Base-by-base conservation (phyloP, 2,888 invertebrate species). In the Anarsia innoxiella region DNA sequence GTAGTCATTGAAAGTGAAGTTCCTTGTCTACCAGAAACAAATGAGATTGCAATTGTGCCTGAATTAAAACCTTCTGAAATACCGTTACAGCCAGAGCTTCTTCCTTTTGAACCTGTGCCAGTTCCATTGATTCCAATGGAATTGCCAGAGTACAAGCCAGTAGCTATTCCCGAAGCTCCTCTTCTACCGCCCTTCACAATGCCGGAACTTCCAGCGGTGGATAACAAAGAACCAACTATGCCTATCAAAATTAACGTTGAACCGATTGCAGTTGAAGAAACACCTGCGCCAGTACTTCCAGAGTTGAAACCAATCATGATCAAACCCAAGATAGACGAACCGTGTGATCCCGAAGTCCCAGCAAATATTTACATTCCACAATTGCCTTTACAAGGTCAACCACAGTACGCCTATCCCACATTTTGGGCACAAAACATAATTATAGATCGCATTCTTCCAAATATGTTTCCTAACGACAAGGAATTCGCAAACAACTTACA, bases 391-490 rank as follows among this genome's bases (percentile, higher is more conserved):
- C 25, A 27, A 11, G 28, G 23, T 10, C 31, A 12, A 1, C 28
- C 27, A 27, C 15, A 11, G 8, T 6, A 33, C 12, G n/a, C 43
- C 6, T 32, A 39, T 3, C 51, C 55, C 6, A 44, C 41, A 4
- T 36, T 43, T 19, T 59, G 53, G 36, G 60, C 47, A 12, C 51
- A 56, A 35, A 47, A 64, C 31, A 56, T 65, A 43, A 44, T 64
- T 3, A 40, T 53, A 30, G 53, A 63, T 23, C 59, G 59, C 14
- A 40, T 66, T 27, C 38, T 58, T n/a, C 60, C 64, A 5, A 55
- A 59, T 26, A 44, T 59, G 15, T 41, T 46, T 9, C 43, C 40
- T 23, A 49, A 49, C 33, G 45, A 51, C 3, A 34, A 39, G 3
- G 13, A 15, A n/a, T n/a, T 5, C 4, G 11, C 26, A 2, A 23